Evolutionary conservation across 2,797 vertebrate genomes (phyloP).

Genomic region (Hyperoplus immaculatus): DNA sequence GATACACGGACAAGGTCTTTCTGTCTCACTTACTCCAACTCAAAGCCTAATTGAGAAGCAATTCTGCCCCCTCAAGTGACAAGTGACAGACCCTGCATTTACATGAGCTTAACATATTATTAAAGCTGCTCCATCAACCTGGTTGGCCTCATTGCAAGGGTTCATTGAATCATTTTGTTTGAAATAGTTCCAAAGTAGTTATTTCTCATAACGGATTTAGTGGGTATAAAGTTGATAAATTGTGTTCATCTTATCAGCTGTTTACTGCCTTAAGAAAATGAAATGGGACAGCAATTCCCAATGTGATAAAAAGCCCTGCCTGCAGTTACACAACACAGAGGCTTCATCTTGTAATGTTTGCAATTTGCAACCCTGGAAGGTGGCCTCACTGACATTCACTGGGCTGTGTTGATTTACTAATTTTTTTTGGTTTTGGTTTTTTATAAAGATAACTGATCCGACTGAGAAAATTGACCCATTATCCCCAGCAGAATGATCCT

Average conservation of each 20-base stretch:
- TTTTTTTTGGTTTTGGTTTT: conserved; percentile 16
- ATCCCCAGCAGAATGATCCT: conserved; percentile 8
- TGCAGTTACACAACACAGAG: conserved; percentile 14
- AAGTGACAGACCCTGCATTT: conserved; percentile 68
- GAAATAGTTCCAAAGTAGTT: not conserved
- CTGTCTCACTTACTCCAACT: conserved; percentile 68
- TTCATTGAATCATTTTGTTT: conserved; percentile 32
- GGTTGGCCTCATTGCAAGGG: conserved; percentile 34
- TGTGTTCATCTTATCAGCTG: conserved; percentile 43
- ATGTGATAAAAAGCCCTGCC: conserved; percentile 25
- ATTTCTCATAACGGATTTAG: conserved; percentile 26
- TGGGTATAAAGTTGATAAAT: conserved; percentile 34
- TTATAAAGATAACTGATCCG: conserved; percentile 25
- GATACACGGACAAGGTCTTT: conserved; percentile 67
- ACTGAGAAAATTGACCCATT: conserved; percentile 42
- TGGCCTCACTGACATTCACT: conserved; percentile 17
- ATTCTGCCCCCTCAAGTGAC: conserved; percentile 57
- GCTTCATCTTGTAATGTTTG: conserved; percentile 42
- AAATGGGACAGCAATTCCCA: conserved; percentile 53
- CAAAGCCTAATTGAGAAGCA: conserved; percentile 58
- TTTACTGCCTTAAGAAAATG: conserved; percentile 38
- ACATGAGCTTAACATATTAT: conserved; percentile 79
- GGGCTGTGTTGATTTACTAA: conserved; percentile 37
- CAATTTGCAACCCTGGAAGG: conserved; percentile 34
- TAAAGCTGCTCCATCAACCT: conserved; percentile 56